Percentiles rank a stretch among this genome's conserved stretches.
phyloP scores from a whole-genome alignment of 2,797 vertebrate species.

The Clangula hyemalis region DNA sequence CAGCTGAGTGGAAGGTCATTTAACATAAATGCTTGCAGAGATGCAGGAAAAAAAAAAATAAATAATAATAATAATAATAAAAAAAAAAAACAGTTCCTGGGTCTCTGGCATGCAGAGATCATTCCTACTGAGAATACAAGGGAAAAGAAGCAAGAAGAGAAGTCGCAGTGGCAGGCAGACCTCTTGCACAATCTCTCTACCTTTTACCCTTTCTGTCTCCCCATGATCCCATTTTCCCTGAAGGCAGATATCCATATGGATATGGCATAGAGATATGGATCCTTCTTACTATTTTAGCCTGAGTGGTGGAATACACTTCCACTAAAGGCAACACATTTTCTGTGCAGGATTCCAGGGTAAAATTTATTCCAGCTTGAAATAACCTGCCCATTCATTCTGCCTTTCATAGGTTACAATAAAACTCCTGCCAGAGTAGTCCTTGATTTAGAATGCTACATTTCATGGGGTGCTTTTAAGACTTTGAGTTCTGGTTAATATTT shows the following conservation, averaged over 20 bases:
- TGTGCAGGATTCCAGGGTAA: neutral
- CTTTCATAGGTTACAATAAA: neutral
- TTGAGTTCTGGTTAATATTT: neutral
- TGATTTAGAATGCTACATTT: neutral
- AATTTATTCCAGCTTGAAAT: neutral
- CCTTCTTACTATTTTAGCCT: neutral
- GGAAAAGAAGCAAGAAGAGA: neutral
- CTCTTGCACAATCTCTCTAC: neutral
- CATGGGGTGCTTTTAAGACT: neutral
- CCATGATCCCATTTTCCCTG: neutral
- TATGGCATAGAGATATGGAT: neutral
- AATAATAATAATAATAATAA: too few relatives aligned
- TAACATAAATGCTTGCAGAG: neutral
- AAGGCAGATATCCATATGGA: neutral
- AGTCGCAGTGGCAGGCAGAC: fast-evolving
- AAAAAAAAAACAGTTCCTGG: neutral
- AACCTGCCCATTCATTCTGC: neutral
- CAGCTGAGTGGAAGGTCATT: neutral
- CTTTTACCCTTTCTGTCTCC: neutral
- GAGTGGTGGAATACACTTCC: neutral
- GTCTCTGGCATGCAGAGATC: neutral
- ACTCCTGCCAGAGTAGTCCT: neutral
- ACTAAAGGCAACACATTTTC: neutral
- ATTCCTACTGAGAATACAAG: neutral
- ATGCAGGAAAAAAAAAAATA: neutral